These are phyloP conservation scores for Speoplatyrhinus poulsoni DNA, from an alignment of 2,113 vertebrate genomes.

Conservation along the genomic window DNA sequence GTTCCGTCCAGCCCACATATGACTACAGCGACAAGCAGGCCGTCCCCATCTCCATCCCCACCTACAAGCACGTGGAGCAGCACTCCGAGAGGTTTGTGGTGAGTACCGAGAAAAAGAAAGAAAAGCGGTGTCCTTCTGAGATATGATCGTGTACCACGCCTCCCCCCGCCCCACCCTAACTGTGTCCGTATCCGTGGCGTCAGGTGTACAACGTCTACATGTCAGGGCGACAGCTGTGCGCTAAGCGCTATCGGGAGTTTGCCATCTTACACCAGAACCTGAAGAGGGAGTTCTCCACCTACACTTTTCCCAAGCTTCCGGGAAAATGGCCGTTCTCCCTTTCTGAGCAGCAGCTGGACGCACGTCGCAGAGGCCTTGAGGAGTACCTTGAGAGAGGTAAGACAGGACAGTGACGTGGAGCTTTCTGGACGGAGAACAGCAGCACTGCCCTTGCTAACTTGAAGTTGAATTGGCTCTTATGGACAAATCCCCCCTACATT, in stretches of 20 bases:
- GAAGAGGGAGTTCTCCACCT: conserved; percentile 92
- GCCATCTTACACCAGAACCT: conserved; percentile 95
- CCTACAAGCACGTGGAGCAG: conserved; percentile 97
- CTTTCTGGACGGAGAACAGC: too few relatives aligned
- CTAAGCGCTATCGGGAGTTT: conserved; percentile 94
- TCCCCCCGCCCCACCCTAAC: background rate
- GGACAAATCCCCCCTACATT: too few relatives aligned
- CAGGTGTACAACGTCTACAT: conserved; percentile 98
- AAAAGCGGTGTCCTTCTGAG: background rate
- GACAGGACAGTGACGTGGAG: too few relatives aligned
- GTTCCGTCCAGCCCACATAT: conserved; percentile 85
- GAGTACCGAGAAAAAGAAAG: conserved; percentile 55
- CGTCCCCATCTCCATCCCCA: conserved; percentile 95
- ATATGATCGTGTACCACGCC: background rate
- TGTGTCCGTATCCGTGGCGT: conserved; percentile 8
- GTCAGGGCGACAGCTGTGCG: conserved; percentile 94
- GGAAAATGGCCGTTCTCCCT: conserved; percentile 97
- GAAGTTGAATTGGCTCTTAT: too few relatives aligned
- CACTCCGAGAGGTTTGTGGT: conserved; percentile 97
- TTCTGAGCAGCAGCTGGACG: conserved; percentile 94
- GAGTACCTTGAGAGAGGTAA: conserved; percentile 90
- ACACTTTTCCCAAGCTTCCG: conserved; percentile 91
- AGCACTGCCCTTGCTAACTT: too few relatives aligned
- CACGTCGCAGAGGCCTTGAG: conserved; percentile 89
- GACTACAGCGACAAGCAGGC: conserved; percentile 98